A percentile compares a stretch with the other conserved stretches of the same genome.
Conservation (phyloP, 2,797 vertebrate species). For the Poeciliopsis paucimaculata region DNA sequence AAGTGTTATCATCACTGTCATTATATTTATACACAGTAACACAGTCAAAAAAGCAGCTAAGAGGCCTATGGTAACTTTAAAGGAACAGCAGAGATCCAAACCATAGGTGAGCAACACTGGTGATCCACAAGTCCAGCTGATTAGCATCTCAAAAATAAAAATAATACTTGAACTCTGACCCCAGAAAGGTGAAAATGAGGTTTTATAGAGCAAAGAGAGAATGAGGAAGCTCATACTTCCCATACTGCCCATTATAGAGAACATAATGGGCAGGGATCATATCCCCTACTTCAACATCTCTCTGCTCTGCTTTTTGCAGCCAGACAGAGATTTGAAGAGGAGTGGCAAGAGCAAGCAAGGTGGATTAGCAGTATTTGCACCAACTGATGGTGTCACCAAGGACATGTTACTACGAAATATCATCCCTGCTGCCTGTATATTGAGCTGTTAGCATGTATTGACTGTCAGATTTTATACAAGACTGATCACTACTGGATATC, state of each 20-base stretch:
- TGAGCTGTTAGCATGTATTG: neutral
- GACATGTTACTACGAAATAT: neutral
- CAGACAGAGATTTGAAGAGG: neutral
- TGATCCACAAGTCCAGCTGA: neutral
- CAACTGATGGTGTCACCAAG: neutral
- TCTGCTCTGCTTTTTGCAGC: neutral
- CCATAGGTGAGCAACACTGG: neutral
- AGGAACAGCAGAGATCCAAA: neutral
- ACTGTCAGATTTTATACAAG: neutral
- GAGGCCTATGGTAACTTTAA: neutral
- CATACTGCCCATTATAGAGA: too few relatives aligned
- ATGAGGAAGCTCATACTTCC: neutral
- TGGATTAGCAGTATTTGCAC: neutral
- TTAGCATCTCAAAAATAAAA: neutral
- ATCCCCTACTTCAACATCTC: neutral
- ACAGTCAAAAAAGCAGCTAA: neutral
- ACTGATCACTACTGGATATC: neutral
- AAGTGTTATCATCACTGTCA: neutral
- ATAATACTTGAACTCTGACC: neutral
- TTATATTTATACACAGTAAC: neutral
- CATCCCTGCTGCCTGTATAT: neutral
- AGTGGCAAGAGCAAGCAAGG: neutral
- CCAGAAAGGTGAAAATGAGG: neutral
- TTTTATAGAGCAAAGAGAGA: neutral
- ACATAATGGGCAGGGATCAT: neutral